phyloP scores from a whole-genome alignment of 2,113 vertebrate species.

The Synchiropus splendidus region DNA sequence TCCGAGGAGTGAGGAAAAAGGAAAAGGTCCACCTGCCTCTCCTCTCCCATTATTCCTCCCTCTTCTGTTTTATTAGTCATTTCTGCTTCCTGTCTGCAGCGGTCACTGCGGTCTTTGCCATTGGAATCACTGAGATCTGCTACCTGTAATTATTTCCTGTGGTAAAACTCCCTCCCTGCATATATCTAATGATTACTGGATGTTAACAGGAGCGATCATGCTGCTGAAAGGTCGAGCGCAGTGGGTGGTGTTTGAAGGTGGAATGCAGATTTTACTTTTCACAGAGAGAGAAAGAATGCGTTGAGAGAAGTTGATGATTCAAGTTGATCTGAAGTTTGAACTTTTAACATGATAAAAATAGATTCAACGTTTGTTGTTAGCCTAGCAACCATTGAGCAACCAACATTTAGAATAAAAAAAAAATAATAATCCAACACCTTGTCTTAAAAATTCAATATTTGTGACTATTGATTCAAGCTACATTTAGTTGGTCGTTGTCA shows the following conservation, averaged over 20 bases:
- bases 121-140: no score
- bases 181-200: slow-evolving; percentile 58
- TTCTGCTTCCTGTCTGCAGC: slow-evolving; percentile 12
- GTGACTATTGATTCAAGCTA: no score
- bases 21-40: slow-evolving; percentile 25
- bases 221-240: slow-evolving; percentile 31
- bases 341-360: no score
- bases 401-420: no score
- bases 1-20: no score
- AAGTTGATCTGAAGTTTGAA: no score
- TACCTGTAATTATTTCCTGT: slow-evolving; percentile 51
- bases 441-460: no score
- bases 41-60: background rate
- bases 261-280: background rate
- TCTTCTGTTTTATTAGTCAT: slow-evolving; percentile 2
- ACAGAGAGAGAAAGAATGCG: background rate
- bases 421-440: no score
- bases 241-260: slow-evolving; percentile 13
- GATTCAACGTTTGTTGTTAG: no score
- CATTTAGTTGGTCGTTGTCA: no score
- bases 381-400: no score
- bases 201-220: slow-evolving; percentile 44
- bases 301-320: background rate
- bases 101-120: no score
- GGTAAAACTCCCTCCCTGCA: slow-evolving; percentile 26